Conservation (phyloP, 35 echinoderm and acorn worm genomes). For the Anneissia japonica region DNA sequence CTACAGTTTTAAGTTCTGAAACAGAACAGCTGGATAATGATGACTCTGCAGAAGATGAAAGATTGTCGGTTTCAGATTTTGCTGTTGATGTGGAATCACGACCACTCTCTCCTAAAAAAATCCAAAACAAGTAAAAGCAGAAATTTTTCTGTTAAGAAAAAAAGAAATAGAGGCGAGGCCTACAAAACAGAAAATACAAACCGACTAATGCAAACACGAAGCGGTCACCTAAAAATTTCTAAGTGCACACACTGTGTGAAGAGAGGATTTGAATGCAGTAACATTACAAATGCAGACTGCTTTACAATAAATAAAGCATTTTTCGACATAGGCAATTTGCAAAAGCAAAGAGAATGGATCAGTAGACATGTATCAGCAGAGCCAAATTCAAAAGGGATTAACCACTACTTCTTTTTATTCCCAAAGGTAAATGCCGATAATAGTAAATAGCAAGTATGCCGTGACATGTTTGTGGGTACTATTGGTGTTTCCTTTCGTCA, state of each 20-base stretch:
- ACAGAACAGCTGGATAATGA: too few relatives aligned
- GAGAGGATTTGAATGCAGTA: neutral
- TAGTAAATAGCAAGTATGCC: conserved; percentile 11
- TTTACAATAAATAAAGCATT: neutral
- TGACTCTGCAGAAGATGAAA: too few relatives aligned
- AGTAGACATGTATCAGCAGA: neutral
- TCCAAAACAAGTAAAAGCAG: too few relatives aligned
- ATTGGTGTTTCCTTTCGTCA: conserved; percentile 10
- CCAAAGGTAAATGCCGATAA: conserved; percentile 10
- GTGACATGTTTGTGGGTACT: conserved; percentile 32
- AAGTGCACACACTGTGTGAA: neutral
- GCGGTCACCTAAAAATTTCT: neutral
- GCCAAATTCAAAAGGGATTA: neutral
- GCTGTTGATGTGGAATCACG: too few relatives aligned
- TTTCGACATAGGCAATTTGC: conserved; percentile 5
- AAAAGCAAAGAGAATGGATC: conserved; percentile 42
- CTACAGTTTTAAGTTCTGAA: too few relatives aligned
- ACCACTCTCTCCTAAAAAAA: neutral
- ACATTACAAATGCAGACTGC: neutral
- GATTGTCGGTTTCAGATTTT: too few relatives aligned
- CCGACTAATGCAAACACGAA: neutral
- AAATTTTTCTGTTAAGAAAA: conserved; percentile 24
- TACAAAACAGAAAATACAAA: conserved; percentile 16
- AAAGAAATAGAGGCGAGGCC: conserved; percentile 3
- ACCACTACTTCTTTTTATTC: conserved; percentile 9